Conservation (phyloP, 1,140 invertebrate genomes). For the Ctenoplectra terminalis region DNA sequence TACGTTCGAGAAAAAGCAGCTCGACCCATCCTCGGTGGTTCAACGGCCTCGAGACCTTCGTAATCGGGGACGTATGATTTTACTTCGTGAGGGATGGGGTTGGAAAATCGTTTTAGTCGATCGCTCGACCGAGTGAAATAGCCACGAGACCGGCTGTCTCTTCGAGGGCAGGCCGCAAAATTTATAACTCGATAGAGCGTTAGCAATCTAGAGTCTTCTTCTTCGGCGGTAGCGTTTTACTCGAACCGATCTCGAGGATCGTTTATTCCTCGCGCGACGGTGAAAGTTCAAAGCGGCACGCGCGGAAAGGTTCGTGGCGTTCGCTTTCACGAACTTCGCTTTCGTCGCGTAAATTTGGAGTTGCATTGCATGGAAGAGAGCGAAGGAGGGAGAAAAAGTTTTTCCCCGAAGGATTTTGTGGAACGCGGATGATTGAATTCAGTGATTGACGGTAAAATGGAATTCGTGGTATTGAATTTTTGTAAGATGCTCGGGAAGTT, state of each 20-base stretch:
- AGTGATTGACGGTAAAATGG: background rate
- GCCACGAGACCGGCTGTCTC: background rate
- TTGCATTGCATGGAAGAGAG: too few species aligned
- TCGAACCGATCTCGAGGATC: background rate
- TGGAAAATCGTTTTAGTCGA: slow-evolving; percentile 39
- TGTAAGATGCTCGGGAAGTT: background rate
- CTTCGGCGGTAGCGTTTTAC: background rate
- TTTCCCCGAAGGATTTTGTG: too few species aligned
- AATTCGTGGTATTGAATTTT: background rate
- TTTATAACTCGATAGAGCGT: slow-evolving; percentile 2
- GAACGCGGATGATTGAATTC: too few species aligned
- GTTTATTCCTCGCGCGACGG: background rate
- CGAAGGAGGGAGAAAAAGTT: too few species aligned
- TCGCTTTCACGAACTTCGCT: slow-evolving; percentile 7
- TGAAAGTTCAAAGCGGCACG: slow-evolving; percentile 21
- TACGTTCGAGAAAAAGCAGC: slow-evolving; percentile 58
- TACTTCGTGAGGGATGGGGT: slow-evolving; percentile 38
- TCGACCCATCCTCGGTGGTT: slow-evolving; percentile 72
- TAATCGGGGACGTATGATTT: slow-evolving; percentile 70
- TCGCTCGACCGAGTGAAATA: slow-evolving; percentile 20
- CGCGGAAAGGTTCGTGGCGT: background rate
- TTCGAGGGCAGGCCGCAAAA: slow-evolving; percentile 8
- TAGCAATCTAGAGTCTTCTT: background rate
- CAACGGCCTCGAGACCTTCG: slow-evolving; percentile 76
- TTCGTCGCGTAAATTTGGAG: too few species aligned